A percentile compares a stretch with the other conserved stretches of the same genome.
phyloP scores from a whole-genome alignment of 2,888 invertebrate genomes.

The Hartigia nigra region DNA sequence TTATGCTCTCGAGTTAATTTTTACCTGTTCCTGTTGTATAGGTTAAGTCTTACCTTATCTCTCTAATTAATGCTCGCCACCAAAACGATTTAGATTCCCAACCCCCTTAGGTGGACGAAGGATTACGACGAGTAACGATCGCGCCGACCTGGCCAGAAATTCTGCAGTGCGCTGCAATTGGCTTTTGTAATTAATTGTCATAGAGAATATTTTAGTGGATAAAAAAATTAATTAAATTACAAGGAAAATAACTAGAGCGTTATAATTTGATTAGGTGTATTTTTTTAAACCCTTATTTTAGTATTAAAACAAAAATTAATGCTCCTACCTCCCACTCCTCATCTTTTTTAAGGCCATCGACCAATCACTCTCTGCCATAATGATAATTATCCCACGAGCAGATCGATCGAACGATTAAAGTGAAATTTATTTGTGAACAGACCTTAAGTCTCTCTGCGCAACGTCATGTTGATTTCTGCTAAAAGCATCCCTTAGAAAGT shows the following conservation, averaged over 20 bases:
- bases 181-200: neutral
- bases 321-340: too few species aligned
- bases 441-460: neutral
- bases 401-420: constrained; percentile 1
- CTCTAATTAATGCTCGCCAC: neutral
- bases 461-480: neutral
- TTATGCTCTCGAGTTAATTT: neutral
- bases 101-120: neutral
- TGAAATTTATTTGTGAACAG: neutral
- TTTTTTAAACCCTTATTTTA: neutral
- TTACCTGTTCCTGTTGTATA: neutral
- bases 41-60: neutral
- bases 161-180: neutral
- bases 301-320: too few species aligned
- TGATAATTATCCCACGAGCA: neutral
- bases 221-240: neutral
- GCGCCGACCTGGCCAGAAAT: neutral
- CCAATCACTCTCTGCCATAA: neutral
- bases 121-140: neutral
- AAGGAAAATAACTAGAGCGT: neutral
- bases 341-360: neutral
- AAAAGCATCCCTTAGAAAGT: neutral
- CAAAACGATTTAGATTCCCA: neutral
- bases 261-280: neutral
- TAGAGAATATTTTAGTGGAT: neutral